Evolutionary conservation across 2,888 invertebrate genomes (phyloP).

Genomic region (Amblyjoppa proteus): DNA sequence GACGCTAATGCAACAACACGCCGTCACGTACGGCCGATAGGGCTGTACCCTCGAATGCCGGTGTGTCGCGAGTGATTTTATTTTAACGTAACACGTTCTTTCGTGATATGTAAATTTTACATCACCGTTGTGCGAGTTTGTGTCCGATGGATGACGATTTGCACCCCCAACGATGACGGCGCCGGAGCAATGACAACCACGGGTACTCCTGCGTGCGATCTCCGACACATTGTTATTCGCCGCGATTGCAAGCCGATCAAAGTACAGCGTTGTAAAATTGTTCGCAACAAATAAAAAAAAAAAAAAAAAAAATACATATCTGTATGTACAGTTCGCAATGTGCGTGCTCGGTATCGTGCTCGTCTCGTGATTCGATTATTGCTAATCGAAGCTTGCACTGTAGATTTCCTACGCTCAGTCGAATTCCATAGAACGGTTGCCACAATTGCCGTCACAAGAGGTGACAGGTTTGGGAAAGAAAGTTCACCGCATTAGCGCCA

Average conservation of each 20-base stretch:
- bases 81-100: too few species aligned
- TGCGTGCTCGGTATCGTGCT: background rate
- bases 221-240: too few species aligned
- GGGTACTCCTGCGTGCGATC: too few species aligned
- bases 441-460: background rate
- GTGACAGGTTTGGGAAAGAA: slow-evolving; percentile 30
- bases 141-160: too few species aligned
- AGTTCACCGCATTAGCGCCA: background rate
- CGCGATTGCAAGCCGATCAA: too few species aligned
- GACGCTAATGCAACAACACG: background rate
- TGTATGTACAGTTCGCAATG: background rate
- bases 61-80: too few species aligned
- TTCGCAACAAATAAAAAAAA: background rate
- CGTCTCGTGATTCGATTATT: background rate
- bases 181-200: too few species aligned
- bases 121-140: too few species aligned
- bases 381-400: background rate
- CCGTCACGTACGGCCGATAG: background rate
- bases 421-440: background rate
- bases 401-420: background rate
- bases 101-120: too few species aligned
- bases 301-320: background rate
- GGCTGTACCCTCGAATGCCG: background rate
- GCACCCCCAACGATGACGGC: too few species aligned
- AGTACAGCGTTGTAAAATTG: background rate